Base-by-base conservation (phyloP, 2,888 invertebrate genomes). In the Polyommatus icarus region DNA sequence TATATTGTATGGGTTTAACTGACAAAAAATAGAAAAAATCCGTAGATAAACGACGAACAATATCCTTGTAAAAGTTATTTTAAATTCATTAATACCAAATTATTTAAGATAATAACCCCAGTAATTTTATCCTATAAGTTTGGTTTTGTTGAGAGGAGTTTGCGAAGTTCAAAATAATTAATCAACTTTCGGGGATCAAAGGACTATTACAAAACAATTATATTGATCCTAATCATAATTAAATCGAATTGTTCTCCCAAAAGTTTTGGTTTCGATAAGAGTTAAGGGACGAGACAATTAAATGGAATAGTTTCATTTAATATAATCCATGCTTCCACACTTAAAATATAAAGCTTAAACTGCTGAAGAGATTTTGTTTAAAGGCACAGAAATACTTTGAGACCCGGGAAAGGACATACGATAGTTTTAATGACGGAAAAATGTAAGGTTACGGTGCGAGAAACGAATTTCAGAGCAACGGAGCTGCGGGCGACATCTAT, bases 181-280 rank as follows among this genome's bases (percentile, higher is more conserved):
- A 77, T 82, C 77, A 84, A 88, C 84, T 86, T 87, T 82, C 79
- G 78, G 80, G 78, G 84, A 81, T 86, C 84, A 83, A 85, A 86
- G 85, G 85, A 85, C 86, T 83, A 83, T 82, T 81, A 78, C 81
- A 80, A 81, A 84, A 83, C 84, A 86, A 86, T 87, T 85, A 82
- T 84, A 85, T 85, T 84, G 85, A 85, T 86, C 82, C 82, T 80
- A 77, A 80, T 50, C 79, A 82, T 83, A 84, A 83, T 82, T 80
- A 84, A 82, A 84, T 84, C 84, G 80, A 79, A 80, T 73, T 79
- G 67, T 76, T 80, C 79, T 59, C 76, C 76, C 76, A 50, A 78
- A 80, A 79, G 76, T 79, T 54, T 77, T 40, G 71, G 57, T 72
- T 76, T 79, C 72, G 78, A 46, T 73, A 73, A 46, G 73, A 46